Base-by-base conservation (phyloP, 2,797 vertebrate species). In the Sparus aurata region DNA sequence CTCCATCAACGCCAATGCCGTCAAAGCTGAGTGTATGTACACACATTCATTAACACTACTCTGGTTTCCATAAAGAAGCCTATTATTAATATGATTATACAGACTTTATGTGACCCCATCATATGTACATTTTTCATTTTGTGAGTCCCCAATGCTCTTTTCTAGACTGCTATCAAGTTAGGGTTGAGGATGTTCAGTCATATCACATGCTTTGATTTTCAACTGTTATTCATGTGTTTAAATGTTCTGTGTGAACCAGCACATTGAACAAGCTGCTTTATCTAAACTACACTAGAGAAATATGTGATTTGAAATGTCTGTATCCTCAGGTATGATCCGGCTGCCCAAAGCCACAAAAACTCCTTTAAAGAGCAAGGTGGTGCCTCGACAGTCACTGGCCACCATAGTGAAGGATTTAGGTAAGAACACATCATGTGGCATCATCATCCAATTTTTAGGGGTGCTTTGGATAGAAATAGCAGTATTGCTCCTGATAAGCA, bases 321-420 rank as follows among this genome's bases (percentile, higher is more conserved):
- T 79, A 4, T 73, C 38, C 13, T 55, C 87, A 98, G 97, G 98
- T 91, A 98, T 98, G 80, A 98, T 98, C 84, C 91, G 97, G 77
- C 95, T 99, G 55, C 98, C 98, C 43, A 99, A 98, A 92, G 97
- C 97, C 1, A 94, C 98, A 15, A 98, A 98, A 85, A 94, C 95
- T 2, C 96, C 96, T 0, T 25, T 95, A 41, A 99, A 98, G 92
- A 97, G 94, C 71, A 96, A 96, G 73, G 72, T 96, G 25, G 79
- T 97, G 74, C 95, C 96, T 69, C 95, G 97, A 61, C 96, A 95
- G 71, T 96, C 97, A 0, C 91, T 99, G 67, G 95, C 95, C 23
- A 94, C 95, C 78, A 99, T 98, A 2, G 96, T 98, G 77, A 98
- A 98, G 94, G 97, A 98, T 83, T 92, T 99, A 82, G 97, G 98